Conservation (phyloP, 2,888 invertebrate genomes). For the Plutella xylostella region DNA sequence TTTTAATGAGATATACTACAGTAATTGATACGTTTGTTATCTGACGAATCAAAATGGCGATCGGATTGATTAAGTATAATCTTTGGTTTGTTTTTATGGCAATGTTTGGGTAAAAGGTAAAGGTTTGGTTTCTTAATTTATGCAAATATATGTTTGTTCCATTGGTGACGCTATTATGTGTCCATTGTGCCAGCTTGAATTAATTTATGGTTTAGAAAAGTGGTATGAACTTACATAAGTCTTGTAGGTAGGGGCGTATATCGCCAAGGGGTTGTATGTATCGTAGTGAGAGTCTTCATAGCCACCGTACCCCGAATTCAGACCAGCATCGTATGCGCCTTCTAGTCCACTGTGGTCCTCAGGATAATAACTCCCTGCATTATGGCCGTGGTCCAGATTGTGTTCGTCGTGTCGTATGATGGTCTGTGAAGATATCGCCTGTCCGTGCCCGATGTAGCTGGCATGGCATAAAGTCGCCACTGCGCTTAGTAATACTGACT, state of each 20-base stretch:
- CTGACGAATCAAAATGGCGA: too few relatives aligned
- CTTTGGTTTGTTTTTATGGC: too few relatives aligned
- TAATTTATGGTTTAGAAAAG: too few relatives aligned
- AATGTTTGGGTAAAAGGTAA: too few relatives aligned
- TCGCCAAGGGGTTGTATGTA: slow-evolving; percentile 14
- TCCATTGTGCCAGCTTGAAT: too few relatives aligned
- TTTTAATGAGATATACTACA: too few relatives aligned
- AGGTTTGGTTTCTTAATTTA: too few relatives aligned
- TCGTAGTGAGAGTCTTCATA: slow-evolving; percentile 6
- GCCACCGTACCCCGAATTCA: background rate
- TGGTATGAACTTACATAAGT: slow-evolving; percentile 17
- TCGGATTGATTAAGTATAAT: too few relatives aligned
- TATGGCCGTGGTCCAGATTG: slow-evolving; percentile 16
- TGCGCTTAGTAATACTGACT: slow-evolving; percentile 29
- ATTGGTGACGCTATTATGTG: too few relatives aligned
- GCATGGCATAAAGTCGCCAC: slow-evolving; percentile 59
- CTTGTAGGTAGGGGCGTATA: slow-evolving; percentile 17
- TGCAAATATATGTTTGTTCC: too few relatives aligned
- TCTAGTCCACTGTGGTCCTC: too few relatives aligned
- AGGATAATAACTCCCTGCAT: slow-evolving; percentile 15
- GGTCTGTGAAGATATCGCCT: slow-evolving; percentile 44
- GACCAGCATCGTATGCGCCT: slow-evolving; percentile 10
- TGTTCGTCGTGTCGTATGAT: slow-evolving; percentile 40
- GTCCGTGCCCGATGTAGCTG: slow-evolving; percentile 31
- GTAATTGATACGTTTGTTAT: too few relatives aligned